phyloP scores from a whole-genome alignment of 1,140 invertebrate genomes.

The Drosophila triauraria region DNA sequence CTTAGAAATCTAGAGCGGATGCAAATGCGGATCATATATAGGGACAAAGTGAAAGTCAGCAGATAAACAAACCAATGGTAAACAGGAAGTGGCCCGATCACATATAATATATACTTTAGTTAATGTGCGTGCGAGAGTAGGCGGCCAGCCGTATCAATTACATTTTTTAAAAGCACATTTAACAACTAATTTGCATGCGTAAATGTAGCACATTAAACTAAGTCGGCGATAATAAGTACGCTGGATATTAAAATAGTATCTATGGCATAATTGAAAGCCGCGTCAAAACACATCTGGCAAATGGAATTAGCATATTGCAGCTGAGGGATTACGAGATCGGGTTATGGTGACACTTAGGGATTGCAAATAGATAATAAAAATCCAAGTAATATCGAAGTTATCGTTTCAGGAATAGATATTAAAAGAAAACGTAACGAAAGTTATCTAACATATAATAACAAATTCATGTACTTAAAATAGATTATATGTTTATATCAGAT shows the following conservation, averaged over 20 bases:
- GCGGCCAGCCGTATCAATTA: slow-evolving; percentile 37
- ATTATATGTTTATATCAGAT: background rate
- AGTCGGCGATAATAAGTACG: slow-evolving; percentile 32
- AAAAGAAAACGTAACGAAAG: background rate
- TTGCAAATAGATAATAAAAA: background rate
- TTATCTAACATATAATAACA: background rate
- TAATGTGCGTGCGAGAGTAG: slow-evolving; percentile 41
- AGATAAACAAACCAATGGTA: slow-evolving; percentile 20
- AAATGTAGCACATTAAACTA: slow-evolving; percentile 69
- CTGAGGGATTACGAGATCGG: slow-evolving; percentile 45
- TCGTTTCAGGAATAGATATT: background rate
- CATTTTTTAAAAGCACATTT: slow-evolving; percentile 63
- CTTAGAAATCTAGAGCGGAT: slow-evolving; percentile 33
- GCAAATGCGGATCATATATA: slow-evolving; percentile 40
- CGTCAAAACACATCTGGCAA: slow-evolving; percentile 74
- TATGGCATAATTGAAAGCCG: slow-evolving; percentile 58
- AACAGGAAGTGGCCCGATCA: slow-evolving; percentile 47
- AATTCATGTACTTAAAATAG: background rate
- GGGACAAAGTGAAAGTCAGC: slow-evolving; percentile 54
- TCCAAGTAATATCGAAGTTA: background rate
- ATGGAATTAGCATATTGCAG: slow-evolving; percentile 63
- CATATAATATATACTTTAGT: background rate
- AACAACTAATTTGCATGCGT: slow-evolving; percentile 72
- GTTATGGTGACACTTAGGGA: slow-evolving; percentile 7
- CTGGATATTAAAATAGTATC: slow-evolving; percentile 15